phyloP scores from a whole-genome alignment of 1,140 invertebrate genomes.

The Drosophila sproati region DNA sequence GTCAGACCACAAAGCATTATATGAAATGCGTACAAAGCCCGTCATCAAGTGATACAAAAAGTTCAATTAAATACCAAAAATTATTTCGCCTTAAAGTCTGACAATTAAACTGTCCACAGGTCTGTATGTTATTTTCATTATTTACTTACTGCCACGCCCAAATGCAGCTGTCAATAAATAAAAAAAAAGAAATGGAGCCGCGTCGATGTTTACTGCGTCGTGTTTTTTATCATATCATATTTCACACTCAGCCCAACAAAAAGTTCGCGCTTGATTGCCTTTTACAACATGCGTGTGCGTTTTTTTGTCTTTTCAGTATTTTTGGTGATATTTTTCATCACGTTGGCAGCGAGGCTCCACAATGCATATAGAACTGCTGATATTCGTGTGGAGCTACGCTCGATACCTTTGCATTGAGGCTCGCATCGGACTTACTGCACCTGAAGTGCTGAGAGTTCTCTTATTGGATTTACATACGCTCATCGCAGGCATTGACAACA shows the following conservation, averaged over 20 bases:
- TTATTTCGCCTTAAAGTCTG: conserved; percentile 9
- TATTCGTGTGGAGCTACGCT: neutral
- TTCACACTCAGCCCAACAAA: conserved; percentile 58
- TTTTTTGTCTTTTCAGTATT: neutral
- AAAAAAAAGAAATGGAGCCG: conserved; percentile 14
- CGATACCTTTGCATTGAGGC: conserved; percentile 19
- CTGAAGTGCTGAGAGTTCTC: conserved; percentile 17
- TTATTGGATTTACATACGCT: conserved; percentile 6
- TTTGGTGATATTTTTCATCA: neutral
- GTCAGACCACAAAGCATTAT: neutral
- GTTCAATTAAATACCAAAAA: conserved; percentile 9
- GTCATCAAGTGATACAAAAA: neutral
- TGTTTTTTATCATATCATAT: conserved; percentile 65
- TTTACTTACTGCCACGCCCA: conserved; percentile 6
- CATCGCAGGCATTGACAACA: conserved; percentile 3
- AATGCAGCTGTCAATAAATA: neutral
- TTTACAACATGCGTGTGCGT: conserved; percentile 5
- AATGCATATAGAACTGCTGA: conserved; percentile 27
- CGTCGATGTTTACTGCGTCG: conserved; percentile 25
- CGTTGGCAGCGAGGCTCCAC: neutral
- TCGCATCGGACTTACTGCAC: conserved; percentile 21
- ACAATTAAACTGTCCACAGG: conserved; percentile 6
- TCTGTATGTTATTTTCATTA: neutral
- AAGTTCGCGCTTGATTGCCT: conserved; percentile 33
- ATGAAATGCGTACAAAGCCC: neutral